Conservation (phyloP, 2,113 vertebrate genomes). For the Hemiscyllium ocellatum region DNA sequence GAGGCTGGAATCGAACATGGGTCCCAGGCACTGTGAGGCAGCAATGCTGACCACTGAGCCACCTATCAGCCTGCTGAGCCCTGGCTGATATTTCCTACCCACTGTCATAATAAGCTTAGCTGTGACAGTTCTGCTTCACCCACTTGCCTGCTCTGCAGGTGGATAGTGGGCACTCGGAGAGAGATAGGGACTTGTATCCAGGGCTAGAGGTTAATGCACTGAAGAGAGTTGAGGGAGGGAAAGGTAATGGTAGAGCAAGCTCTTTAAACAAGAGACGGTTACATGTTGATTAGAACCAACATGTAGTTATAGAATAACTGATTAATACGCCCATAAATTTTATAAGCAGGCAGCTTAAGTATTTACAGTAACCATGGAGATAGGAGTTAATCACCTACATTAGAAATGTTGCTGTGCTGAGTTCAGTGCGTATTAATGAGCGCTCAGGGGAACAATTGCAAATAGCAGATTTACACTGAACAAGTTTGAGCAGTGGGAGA, state of each 20-base stretch:
- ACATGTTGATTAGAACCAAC: not conserved
- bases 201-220: not conserved
- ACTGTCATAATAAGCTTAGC: not conserved
- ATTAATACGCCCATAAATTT: conserved; percentile 19
- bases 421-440: conserved; percentile 11
- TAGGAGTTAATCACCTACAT: conserved; percentile 19
- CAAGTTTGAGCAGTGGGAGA: not conserved
- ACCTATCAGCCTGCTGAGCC: too few relatives aligned
- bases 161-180: not conserved
- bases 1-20: too few relatives aligned
- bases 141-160: not conserved
- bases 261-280: not conserved
- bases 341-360: conserved; percentile 12
- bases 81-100: too few relatives aligned
- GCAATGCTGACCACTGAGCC: too few relatives aligned
- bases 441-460: conserved; percentile 3
- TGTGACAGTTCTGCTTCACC: not conserved
- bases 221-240: not conserved
- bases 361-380: conserved; percentile 32
- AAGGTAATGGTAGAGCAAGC: not conserved
- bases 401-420: not conserved
- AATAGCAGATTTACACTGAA: not conserved
- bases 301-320: conserved; percentile 14
- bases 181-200: not conserved
- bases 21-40: too few relatives aligned